Evolutionary conservation across 2,797 vertebrate genomes (phyloP).

Genomic region (Tenualosa thibaudeaui): DNA sequence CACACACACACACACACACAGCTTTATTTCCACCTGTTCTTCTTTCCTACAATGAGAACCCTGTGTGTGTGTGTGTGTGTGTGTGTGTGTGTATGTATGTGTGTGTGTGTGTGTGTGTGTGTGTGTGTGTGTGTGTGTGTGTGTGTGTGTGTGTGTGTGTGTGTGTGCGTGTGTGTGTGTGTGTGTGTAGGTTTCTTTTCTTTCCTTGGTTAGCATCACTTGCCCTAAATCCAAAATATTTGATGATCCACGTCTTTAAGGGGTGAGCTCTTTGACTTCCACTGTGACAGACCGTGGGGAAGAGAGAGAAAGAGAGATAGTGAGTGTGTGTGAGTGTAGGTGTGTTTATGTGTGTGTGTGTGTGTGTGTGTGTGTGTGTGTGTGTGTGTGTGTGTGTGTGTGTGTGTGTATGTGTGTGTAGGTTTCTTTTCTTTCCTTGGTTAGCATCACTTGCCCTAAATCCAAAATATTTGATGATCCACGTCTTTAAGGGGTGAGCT

Average conservation of each 20-base stretch:
- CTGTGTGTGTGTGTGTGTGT: not conserved
- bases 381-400: not conserved
- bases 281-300: no score
- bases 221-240: no score
- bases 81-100: not conserved
- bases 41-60: not conserved
- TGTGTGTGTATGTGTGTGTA: not conserved
- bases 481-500: no score
- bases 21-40: not conserved
- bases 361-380: not conserved
- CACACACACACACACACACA: no score
- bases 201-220: no score
- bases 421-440: no score
- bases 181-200: not conserved
- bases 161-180: not conserved
- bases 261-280: no score
- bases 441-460: no score
- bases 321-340: not conserved
- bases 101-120: slow-evolving; percentile 3
- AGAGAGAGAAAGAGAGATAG: no score
- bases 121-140: not conserved
- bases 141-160: not conserved
- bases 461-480: no score
- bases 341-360: not conserved
- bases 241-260: no score